Evolutionary conservation across 2,113 vertebrate species (phyloP).

Genomic region (Albula goreensis): DNA sequence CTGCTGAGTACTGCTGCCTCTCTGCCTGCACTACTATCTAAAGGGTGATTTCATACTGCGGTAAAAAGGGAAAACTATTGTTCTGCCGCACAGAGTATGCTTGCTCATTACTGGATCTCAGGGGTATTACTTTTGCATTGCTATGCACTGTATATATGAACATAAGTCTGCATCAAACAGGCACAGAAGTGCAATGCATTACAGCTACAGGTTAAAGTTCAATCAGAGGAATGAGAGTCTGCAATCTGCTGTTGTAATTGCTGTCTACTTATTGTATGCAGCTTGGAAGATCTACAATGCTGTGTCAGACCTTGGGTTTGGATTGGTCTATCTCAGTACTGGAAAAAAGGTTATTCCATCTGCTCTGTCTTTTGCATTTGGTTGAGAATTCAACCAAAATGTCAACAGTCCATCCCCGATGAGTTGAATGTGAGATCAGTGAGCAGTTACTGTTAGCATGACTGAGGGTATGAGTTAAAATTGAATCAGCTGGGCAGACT

Average conservation of each 20-base stretch:
- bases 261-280: not conserved
- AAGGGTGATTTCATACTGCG: not conserved
- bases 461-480: not conserved
- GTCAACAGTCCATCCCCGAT: not conserved
- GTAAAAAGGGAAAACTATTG: not conserved
- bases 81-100: not conserved
- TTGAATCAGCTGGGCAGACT: not conserved
- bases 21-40: not conserved
- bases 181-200: not conserved
- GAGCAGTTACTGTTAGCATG: not conserved
- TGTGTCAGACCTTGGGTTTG: no score
- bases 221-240: not conserved
- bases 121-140: not conserved
- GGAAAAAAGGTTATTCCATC: no score
- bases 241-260: not conserved
- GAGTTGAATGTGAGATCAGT: not conserved
- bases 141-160: not conserved
- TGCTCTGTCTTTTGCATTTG: no score
- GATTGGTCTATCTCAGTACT: no score
- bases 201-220: not conserved
- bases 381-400: no score
- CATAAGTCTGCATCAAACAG: not conserved
- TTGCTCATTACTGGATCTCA: not conserved
- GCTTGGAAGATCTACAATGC: not conserved
- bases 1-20: not conserved